These are phyloP conservation scores for Lerema accius DNA, from an alignment of 1,140 invertebrate species.

Conservation along the genomic window DNA sequence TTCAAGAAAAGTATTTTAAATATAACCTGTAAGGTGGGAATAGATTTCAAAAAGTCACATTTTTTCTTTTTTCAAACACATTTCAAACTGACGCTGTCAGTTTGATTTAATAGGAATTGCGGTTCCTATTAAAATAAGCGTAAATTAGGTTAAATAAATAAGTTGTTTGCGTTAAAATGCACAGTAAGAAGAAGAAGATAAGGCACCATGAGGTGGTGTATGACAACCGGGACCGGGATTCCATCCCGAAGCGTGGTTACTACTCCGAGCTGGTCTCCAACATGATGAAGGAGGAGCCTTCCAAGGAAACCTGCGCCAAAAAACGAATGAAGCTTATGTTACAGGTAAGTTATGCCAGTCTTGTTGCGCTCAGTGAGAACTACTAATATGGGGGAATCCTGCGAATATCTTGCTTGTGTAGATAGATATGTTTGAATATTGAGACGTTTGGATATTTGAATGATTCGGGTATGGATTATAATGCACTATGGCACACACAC, in stretches of 20 bases:
- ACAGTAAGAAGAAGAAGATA: constrained; percentile 66
- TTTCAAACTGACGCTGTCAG: constrained; percentile 6
- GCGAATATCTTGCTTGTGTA: no score
- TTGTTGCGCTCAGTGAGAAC: no score
- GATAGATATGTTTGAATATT: no score
- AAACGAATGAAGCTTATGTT: constrained; percentile 68
- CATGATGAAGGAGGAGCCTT: constrained; percentile 63
- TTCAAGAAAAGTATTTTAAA: no score
- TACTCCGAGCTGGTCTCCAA: constrained; percentile 81
- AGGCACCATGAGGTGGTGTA: constrained; percentile 64
- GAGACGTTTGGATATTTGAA: no score
- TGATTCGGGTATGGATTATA: no score
- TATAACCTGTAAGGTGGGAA: no score
- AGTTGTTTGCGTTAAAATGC: constrained; percentile 44
- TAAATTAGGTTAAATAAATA: constrained; percentile 13
- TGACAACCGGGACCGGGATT: constrained; percentile 57
- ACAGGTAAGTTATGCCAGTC: no score
- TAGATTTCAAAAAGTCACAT: no score
- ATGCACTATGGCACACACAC: no score
- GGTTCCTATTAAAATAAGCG: constrained; percentile 13
- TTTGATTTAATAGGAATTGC: not conserved
- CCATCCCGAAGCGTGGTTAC: constrained; percentile 74
- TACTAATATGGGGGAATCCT: no score
- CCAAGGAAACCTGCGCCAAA: constrained; percentile 58
- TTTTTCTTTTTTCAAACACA: constrained; percentile 7